Evolutionary conservation across 2,888 invertebrate genomes (phyloP).

Genomic region (Tipula helvola): DNA sequence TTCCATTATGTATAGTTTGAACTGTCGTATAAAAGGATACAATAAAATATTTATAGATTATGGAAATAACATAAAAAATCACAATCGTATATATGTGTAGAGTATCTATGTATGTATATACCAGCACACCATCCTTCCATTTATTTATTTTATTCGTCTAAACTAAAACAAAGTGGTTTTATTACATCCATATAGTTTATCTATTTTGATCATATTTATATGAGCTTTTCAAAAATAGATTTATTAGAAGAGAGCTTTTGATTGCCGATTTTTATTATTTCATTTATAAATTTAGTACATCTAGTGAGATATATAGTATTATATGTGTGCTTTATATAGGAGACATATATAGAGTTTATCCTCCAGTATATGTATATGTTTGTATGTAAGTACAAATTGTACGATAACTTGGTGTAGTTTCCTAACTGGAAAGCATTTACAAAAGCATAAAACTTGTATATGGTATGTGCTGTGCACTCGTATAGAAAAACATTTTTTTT

Average conservation of each 20-base stretch:
- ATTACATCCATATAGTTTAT: background rate
- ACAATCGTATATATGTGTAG: no score
- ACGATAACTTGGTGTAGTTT: background rate
- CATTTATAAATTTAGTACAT: background rate
- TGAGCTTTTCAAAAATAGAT: background rate
- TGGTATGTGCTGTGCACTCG: background rate
- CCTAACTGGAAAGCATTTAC: background rate
- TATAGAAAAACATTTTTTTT: background rate
- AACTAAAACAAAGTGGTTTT: slow-evolving; percentile 4
- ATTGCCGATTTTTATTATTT: background rate
- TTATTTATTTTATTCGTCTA: background rate
- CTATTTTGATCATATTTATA: background rate
- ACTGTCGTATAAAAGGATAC: background rate
- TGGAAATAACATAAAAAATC: background rate
- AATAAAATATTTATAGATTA: background rate
- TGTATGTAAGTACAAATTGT: background rate
- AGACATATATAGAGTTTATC: no score
- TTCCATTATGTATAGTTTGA: background rate
- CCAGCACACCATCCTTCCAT: background rate
- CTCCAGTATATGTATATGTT: background rate
- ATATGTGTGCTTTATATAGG: no score
- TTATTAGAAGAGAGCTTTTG: background rate
- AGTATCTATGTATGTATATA: background rate
- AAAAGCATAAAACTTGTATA: background rate
- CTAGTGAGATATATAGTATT: background rate